phyloP scores from a whole-genome alignment of 1,140 invertebrate genomes.

The Meloidogyne chitwoodi region DNA sequence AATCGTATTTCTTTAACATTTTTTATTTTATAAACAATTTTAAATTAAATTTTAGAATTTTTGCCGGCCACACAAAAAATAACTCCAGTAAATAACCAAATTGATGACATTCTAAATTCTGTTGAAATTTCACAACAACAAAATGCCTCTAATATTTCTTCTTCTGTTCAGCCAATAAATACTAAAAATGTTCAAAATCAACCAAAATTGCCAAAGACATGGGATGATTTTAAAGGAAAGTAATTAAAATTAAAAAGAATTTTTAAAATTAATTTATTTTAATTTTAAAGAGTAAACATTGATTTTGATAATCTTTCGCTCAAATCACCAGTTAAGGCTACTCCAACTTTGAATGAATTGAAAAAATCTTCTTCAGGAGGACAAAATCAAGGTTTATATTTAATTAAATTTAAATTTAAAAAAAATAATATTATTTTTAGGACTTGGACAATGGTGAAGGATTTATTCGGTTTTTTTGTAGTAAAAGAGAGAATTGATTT shows the following conservation, averaged over 20 bases:
- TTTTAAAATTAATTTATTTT: not conserved
- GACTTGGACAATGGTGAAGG: not conserved
- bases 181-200: not conserved
- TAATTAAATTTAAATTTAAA: no score
- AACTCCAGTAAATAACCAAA: not conserved
- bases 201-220: conserved; percentile 16
- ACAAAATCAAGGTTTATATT: no score
- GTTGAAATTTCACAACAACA: not conserved
- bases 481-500: no score
- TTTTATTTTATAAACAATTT: no score
- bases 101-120: not conserved
- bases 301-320: conserved; percentile 33
- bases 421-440: not conserved
- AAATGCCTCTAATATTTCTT: not conserved
- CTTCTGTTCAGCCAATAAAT: not conserved
- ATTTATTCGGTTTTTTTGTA: no score
- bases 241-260: not conserved
- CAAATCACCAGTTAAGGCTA: conserved; percentile 23
- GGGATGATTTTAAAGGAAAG: conserved; percentile 32
- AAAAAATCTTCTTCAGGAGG: conserved; percentile 11
- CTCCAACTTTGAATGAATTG: conserved; percentile 28
- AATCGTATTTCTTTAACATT: not conserved
- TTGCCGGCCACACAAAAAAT: not conserved
- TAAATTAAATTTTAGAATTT: not conserved
- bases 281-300: conserved; percentile 29